These are phyloP conservation scores for Caenorhabditis afra DNA, from an alignment of 2,888 invertebrate genomes.

Conservation along the genomic window DNA sequence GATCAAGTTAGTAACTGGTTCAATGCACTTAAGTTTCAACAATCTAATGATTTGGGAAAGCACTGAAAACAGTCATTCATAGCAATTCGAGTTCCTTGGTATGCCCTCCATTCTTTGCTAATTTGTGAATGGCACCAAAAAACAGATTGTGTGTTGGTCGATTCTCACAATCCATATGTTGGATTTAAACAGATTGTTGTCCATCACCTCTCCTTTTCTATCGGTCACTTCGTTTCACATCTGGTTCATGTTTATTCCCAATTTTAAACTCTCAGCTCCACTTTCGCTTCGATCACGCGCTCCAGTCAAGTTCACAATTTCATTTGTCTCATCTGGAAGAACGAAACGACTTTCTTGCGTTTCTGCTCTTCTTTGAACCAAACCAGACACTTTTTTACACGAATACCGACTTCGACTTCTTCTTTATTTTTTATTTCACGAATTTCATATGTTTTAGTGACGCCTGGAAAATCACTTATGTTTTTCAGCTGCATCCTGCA, in stretches of 20 bases:
- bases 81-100: too few relatives aligned
- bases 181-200: conserved; percentile 32
- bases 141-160: conserved; percentile 48
- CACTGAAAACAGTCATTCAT: too few relatives aligned
- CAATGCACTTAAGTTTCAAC: too few relatives aligned
- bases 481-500: too few relatives aligned
- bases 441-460: too few relatives aligned
- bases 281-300: conserved; percentile 14
- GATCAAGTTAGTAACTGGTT: too few relatives aligned
- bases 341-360: background rate
- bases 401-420: background rate
- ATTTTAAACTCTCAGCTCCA: conserved; percentile 40
- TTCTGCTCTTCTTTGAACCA: background rate
- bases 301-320: conserved; percentile 6
- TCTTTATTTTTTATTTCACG: background rate
- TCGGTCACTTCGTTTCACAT: conserved; percentile 33
- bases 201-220: conserved; percentile 37
- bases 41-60: too few relatives aligned
- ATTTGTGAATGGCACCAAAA: too few relatives aligned
- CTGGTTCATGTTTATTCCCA: conserved; percentile 58
- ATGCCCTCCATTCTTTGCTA: background rate
- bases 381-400: too few relatives aligned
- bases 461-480: too few relatives aligned
- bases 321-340: too few relatives aligned
- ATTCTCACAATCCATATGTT: conserved; percentile 16